Percentiles rank a stretch among this genome's conserved stretches.
phyloP scores from a whole-genome alignment of 1,140 invertebrate genomes.

The Nylanderia fulva region DNA sequence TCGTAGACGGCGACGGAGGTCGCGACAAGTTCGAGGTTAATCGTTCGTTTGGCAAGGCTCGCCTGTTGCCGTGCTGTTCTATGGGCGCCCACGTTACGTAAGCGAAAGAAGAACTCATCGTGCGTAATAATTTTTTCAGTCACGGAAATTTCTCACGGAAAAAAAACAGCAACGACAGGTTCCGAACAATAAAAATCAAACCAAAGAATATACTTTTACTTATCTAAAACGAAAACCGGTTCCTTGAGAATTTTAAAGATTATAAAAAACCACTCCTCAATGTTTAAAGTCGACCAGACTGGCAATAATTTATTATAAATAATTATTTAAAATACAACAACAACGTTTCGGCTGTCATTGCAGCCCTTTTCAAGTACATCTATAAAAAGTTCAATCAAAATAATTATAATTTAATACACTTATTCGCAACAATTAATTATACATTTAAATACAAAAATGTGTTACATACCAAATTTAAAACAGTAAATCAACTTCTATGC shows the following conservation, averaged over 20 bases:
- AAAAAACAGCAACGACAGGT: slow-evolving; percentile 8
- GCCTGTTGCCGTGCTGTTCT: slow-evolving; percentile 42
- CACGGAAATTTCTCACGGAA: neutral
- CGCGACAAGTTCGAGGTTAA: slow-evolving; percentile 74
- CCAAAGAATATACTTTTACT: neutral
- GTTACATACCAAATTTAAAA: too few relatives aligned
- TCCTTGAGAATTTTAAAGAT: neutral
- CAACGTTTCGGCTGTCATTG: too few relatives aligned
- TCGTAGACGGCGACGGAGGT: slow-evolving; percentile 65
- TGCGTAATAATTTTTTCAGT: slow-evolving; percentile 30
- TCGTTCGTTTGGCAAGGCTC: slow-evolving; percentile 70
- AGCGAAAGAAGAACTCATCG: slow-evolving; percentile 1
- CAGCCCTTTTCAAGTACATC: too few relatives aligned
- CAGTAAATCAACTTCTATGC: too few relatives aligned
- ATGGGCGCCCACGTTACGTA: slow-evolving; percentile 61
- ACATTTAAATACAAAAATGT: too few relatives aligned
- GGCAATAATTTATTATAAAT: too few relatives aligned
- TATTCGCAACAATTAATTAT: too few relatives aligned
- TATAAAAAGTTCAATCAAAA: too few relatives aligned
- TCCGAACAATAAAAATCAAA: slow-evolving; percentile 3
- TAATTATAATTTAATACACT: too few relatives aligned
- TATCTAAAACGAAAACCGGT: neutral
- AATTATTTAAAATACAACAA: too few relatives aligned
- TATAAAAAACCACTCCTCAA: too few relatives aligned
- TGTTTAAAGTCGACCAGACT: too few relatives aligned